These are phyloP conservation scores for Halictus quadricinctus DNA, from an alignment of 2,888 invertebrate species.

Conservation along the genomic window DNA sequence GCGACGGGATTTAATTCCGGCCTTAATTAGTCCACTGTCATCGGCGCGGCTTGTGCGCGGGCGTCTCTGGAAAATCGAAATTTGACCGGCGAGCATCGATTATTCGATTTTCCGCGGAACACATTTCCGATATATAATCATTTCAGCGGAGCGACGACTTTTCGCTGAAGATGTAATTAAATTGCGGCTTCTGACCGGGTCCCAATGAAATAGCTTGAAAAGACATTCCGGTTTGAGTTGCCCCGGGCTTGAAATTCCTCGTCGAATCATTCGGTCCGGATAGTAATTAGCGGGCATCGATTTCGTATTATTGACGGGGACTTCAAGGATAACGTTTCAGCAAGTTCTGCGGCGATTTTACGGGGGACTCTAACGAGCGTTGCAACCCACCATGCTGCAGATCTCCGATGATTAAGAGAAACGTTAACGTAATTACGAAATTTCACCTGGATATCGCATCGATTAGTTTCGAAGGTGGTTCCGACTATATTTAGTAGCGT, in stretches of 20 bases:
- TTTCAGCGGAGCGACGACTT: neutral
- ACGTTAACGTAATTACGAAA: neutral
- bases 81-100: neutral
- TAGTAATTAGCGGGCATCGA: constrained; percentile 31
- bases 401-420: neutral
- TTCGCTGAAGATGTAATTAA: constrained; percentile 10
- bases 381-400: neutral
- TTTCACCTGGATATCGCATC: neutral
- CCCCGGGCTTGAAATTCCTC: neutral
- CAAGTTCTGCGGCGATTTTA: neutral
- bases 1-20: constrained; percentile 35
- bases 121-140: neutral
- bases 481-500: neutral
- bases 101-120: neutral
- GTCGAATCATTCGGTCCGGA: neutral
- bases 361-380: neutral
- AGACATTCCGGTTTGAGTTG: neutral
- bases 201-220: constrained; percentile 19
- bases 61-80: neutral
- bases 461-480: neutral
- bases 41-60: neutral
- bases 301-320: constrained; percentile 20
- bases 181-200: neutral
- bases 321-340: constrained; percentile 10
- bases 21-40: constrained; percentile 38